Percentiles rank a stretch among this genome's conserved stretches.
Evolutionary conservation across 2,797 vertebrate species (phyloP).

Genomic region (Lerista edwardsae): DNA sequence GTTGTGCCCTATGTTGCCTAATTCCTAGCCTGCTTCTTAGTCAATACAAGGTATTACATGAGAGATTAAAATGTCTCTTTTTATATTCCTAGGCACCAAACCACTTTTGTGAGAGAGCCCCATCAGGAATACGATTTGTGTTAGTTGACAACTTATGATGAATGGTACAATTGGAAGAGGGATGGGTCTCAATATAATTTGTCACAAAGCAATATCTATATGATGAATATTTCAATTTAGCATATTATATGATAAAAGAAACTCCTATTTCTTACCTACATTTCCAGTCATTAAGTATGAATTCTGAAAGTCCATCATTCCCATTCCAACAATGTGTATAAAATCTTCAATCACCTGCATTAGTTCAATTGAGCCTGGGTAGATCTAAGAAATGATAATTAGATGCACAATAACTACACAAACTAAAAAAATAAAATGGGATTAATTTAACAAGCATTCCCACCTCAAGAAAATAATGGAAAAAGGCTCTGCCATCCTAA

Average conservation of each 20-base stretch:
- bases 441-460: conserved; percentile 23
- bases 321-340: conserved; percentile 98
- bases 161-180: conserved; percentile 3
- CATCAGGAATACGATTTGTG: not conserved
- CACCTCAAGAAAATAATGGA: conserved; percentile 7
- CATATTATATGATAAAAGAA: conserved; percentile 54
- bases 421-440: not conserved
- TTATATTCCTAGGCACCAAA: not conserved
- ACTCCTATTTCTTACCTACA: conserved; percentile 89
- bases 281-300: conserved; percentile 99
- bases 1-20: too few species aligned
- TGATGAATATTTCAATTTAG: conserved; percentile 68
- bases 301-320: conserved; percentile 99
- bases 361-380: conserved; percentile 95
- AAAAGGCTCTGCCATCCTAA: not conserved
- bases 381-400: conserved; percentile 85
- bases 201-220: conserved; percentile 16
- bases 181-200: not conserved
- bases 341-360: conserved; percentile 99
- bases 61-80: not conserved
- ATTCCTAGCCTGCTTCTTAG: not conserved
- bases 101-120: not conserved
- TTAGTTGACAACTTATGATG: not conserved
- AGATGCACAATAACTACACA: conserved; percentile 40
- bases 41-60: not conserved